Conservation (phyloP, 2,888 invertebrate species). For the Scrobipalpa costella region DNA sequence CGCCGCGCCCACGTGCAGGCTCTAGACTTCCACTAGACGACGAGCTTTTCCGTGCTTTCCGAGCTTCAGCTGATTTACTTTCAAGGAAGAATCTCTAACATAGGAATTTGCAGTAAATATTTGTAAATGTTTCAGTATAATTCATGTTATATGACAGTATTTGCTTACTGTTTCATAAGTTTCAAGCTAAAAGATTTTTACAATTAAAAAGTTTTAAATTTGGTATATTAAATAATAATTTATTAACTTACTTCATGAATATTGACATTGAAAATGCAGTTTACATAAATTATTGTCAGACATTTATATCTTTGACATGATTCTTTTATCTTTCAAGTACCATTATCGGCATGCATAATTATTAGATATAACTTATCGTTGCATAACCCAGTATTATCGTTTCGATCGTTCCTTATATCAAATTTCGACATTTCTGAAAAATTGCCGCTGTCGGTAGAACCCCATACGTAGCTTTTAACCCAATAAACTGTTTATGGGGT, state of each 20-base stretch:
- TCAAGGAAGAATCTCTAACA: neutral
- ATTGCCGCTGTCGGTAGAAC: slow-evolving; percentile 9
- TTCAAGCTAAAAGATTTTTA: no score
- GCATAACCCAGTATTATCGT: slow-evolving; percentile 8
- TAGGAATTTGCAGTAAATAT: neutral
- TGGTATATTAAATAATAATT: no score
- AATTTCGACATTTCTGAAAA: slow-evolving; percentile 18
- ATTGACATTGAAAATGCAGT: neutral
- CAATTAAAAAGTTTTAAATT: no score
- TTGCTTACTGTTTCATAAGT: no score
- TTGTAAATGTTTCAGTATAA: no score
- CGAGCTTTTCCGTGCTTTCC: slow-evolving; percentile 26
- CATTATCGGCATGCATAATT: neutral
- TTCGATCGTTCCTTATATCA: slow-evolving; percentile 1
- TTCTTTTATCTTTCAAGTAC: neutral
- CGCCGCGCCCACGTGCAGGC: slow-evolving; percentile 35
- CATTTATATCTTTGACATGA: slow-evolving; percentile 15
- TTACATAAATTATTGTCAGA: neutral
- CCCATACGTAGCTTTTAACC: slow-evolving; percentile 24
- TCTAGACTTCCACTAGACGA: slow-evolving; percentile 36
- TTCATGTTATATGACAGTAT: no score
- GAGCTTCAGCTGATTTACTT: neutral
- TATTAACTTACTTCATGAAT: neutral
- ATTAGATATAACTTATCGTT: slow-evolving; percentile 8
- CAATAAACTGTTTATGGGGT: slow-evolving; percentile 24